These are phyloP conservation scores for Trematocara unimaculatum DNA, from an alignment of 2,113 vertebrate genomes.

Conservation along the genomic window DNA sequence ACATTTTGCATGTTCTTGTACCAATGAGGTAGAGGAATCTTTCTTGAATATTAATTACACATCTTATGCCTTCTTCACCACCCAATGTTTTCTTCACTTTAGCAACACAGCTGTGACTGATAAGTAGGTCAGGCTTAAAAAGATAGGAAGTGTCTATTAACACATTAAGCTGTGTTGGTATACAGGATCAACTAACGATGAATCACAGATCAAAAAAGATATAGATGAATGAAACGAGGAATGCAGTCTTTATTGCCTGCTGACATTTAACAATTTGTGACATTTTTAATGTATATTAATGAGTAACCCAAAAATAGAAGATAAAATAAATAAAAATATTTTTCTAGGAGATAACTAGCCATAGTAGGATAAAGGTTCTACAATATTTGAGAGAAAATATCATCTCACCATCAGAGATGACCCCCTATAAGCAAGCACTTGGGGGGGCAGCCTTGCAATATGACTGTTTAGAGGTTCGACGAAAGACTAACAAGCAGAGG, in stretches of 20 bases:
- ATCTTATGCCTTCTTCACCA: not conserved
- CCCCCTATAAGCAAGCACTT: not conserved
- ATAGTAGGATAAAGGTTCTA: not conserved
- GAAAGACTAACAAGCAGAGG: not conserved
- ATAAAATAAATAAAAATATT: not conserved
- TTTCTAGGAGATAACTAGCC: not conserved
- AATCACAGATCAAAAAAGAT: not conserved
- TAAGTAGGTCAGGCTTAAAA: not conserved
- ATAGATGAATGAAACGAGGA: not conserved
- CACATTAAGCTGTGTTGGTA: not conserved
- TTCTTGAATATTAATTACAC: not conserved
- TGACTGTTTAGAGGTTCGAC: not conserved
- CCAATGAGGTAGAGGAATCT: not conserved
- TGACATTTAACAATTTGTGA: not conserved
- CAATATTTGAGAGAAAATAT: not conserved
- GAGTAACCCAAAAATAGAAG: not conserved
- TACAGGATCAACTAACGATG: not conserved
- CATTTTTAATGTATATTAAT: not conserved
- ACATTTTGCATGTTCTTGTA: not conserved
- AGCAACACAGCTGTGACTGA: not conserved
- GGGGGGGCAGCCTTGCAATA: not conserved
- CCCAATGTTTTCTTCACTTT: not conserved
- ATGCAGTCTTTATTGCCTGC: not conserved
- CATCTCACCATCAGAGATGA: not conserved
- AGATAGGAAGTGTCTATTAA: not conserved